Base-by-base conservation (phyloP, 2,797 vertebrate species). In the Pseudocheirus occidentalis region DNA sequence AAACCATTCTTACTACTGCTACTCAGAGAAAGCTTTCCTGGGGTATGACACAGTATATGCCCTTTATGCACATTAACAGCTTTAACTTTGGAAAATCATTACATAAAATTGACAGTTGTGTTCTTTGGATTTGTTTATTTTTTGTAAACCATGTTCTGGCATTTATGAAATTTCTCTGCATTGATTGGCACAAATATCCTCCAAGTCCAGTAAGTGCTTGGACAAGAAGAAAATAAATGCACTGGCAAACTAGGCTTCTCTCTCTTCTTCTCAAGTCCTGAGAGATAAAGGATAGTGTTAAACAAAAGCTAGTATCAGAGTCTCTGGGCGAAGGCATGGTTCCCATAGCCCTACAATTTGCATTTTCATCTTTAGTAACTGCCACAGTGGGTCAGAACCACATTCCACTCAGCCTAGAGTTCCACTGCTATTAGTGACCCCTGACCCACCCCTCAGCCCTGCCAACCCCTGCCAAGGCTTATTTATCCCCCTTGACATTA, bases 141-240 rank as follows among this genome's bases (percentile, higher is more conserved):
- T 97, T 40, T 55, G 57, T 34, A 91, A 57, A 50, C 57, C 58
- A 59, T 50, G 55, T 90, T 58, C 62, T 92, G 10, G 7, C 90
- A 93, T 90, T 66, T 18, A 59, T 92, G 34, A 92, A 0, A 1
- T 95, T 4, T 0, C 94, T 90, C 90, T 90, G 31, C 34, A 50
- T 29, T 54, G 59, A 81, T 52, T 94, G 73, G 29, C 18, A 3
- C 62, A 92, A 93, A 54, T 92, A 50, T 52, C 31, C 89, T 92
- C 29, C 94, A 46, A 95, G 90, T 46, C 94, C 89, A 73, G 92
- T 52, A 73, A 62, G 59, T 59, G 92, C 10, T 92, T 73, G 52
- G 50, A 53, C 50, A 92, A 54, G 50, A 73, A 27, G 52, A 27
- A 62, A 66, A 52, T 52, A 52, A 52, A 34, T 92, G 92, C 16